These are phyloP conservation scores for Lobophora halterata DNA, from an alignment of 2,888 invertebrate species.

Conservation along the genomic window DNA sequence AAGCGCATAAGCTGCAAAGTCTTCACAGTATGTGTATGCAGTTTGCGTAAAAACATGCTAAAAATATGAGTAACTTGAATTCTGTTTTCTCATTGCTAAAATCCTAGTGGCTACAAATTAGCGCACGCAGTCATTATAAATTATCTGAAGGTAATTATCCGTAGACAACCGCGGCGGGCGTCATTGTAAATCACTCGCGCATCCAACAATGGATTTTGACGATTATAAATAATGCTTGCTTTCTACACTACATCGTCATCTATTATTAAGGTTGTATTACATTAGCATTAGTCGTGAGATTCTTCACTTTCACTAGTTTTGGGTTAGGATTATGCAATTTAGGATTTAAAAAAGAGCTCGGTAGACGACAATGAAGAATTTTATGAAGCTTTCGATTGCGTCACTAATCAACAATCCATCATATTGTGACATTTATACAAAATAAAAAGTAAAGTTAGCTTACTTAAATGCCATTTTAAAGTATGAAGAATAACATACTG, in stretches of 20 bases:
- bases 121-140: constrained; percentile 20
- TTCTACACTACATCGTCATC: constrained; percentile 60
- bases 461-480: no score
- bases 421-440: no score
- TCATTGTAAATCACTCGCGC: constrained; percentile 62
- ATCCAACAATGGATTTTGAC: constrained; percentile 59
- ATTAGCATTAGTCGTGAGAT: constrained; percentile 61
- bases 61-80: no score
- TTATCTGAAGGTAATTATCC: constrained; percentile 29
- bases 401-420: constrained; percentile 10
- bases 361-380: constrained; percentile 17
- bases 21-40: no score
- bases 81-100: constrained; percentile 4
- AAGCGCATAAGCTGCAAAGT: no score
- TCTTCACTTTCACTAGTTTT: constrained; percentile 73
- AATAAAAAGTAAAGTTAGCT: no score
- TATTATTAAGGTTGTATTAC: constrained; percentile 64
- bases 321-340: constrained; percentile 67
- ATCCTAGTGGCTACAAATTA: constrained; percentile 15
- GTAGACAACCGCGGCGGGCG: constrained; percentile 22
- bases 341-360: constrained; percentile 32
- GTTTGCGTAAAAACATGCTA: no score
- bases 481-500: no score
- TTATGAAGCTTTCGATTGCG: constrained; percentile 18
- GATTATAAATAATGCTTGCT: constrained; percentile 60